These are phyloP conservation scores for Scomber japonicus DNA, from an alignment of 2,113 vertebrate species.

Conservation along the genomic window DNA sequence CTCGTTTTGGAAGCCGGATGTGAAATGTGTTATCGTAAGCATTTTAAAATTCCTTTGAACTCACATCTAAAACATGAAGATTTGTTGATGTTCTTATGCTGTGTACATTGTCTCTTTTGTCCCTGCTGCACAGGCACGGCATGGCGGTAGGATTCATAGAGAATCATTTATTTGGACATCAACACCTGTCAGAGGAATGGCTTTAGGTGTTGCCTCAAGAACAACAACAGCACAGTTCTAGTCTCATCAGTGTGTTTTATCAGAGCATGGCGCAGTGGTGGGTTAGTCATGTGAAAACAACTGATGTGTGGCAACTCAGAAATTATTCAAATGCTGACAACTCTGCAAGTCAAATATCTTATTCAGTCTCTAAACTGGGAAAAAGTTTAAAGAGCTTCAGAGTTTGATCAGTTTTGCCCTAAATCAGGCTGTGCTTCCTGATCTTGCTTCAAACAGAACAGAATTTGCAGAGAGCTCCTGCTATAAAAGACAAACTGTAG, in stretches of 20 bases:
- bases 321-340: conserved; percentile 37
- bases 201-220: conserved; percentile 24
- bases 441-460: conserved; percentile 34
- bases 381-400: conserved; percentile 13
- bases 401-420: conserved; percentile 26
- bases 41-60: conserved; percentile 45
- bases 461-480: conserved; percentile 44
- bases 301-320: conserved; percentile 24
- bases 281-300: conserved; percentile 21
- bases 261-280: conserved; percentile 11
- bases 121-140: conserved; percentile 7
- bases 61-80: conserved; percentile 35
- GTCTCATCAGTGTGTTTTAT: conserved; percentile 31
- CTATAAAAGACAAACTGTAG: conserved; percentile 34
- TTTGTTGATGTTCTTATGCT: conserved; percentile 31
- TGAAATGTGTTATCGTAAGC: conserved; percentile 14
- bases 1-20: conserved; percentile 15
- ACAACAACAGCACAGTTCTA: conserved; percentile 26
- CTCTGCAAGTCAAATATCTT: conserved; percentile 21
- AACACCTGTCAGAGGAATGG: conserved; percentile 30
- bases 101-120: conserved; percentile 34
- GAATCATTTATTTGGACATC: conserved; percentile 50
- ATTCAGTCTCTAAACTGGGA: conserved; percentile 21
- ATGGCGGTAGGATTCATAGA: conserved; percentile 26
- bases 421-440: conserved; percentile 31